Evolutionary conservation across 2,888 invertebrate species (phyloP).

Genomic region (Phymatocera aterrima): DNA sequence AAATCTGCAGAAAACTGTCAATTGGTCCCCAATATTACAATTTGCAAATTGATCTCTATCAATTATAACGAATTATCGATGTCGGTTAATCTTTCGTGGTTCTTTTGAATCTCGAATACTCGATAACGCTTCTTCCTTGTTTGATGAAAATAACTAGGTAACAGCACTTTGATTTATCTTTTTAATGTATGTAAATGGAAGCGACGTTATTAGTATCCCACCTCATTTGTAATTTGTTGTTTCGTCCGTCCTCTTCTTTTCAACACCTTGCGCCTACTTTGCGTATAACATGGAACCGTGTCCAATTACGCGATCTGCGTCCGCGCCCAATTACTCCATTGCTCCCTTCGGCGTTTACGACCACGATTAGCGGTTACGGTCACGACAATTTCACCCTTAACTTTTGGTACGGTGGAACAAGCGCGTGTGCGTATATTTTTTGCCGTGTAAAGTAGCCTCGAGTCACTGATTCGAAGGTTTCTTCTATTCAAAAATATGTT

Average conservation of each 20-base stretch:
- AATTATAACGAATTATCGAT: too few relatives aligned
- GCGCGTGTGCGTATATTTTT: not conserved
- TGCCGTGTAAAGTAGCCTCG: not conserved
- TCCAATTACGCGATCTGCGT: slow-evolving; percentile 31
- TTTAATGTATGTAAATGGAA: too few relatives aligned
- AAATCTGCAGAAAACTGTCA: too few relatives aligned
- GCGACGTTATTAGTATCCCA: not conserved
- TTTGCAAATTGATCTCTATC: too few relatives aligned
- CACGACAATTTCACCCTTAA: slow-evolving; percentile 29
- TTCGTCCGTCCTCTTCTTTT: not conserved
- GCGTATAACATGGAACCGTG: not conserved
- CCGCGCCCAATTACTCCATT: not conserved
- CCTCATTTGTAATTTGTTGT: not conserved
- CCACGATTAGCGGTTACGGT: slow-evolving; percentile 21
- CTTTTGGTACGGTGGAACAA: not conserved
- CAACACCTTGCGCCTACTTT: not conserved
- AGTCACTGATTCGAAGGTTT: not conserved
- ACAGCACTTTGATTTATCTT: too few relatives aligned
- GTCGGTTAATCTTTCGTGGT: too few relatives aligned
- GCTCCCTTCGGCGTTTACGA: slow-evolving; percentile 34
- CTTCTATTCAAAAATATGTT: not conserved
- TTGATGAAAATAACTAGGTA: too few relatives aligned
- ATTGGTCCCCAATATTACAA: too few relatives aligned
- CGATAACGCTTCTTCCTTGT: not conserved
- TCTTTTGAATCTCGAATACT: not conserved